Base-by-base conservation (phyloP, 2,113 vertebrate genomes). In the Odontophorus gujanensis region DNA sequence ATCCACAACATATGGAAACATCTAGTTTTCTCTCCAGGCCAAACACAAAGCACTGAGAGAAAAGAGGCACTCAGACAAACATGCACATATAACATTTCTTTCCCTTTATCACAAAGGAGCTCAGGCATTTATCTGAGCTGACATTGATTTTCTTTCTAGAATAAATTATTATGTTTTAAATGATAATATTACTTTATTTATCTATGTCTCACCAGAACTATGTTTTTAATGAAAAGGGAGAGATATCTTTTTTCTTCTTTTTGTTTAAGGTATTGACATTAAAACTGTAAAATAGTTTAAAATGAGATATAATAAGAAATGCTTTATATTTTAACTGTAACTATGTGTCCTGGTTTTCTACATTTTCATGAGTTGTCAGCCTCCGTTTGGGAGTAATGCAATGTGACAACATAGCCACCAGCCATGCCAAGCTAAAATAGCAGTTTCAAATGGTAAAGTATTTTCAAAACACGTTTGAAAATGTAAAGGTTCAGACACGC, bases 321-420 rank as follows among this genome's bases (percentile, higher is more conserved):
- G 5, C 6, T 85, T 76, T 66, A 17, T n/a, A 28, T 91, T 81
- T 93, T 21, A 26, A 9, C 16, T 2, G 19, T 92, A 20, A 45
- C 21, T 53, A 3, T 34, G 53, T 40, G 13, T 87, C 25, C 30
- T 19, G 63, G 18, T 66, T n/a, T 47, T 77, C 9, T 53, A 34
- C 11, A 17, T 53, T 45, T 90, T 48, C 0, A 0, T 51, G 14
- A 82, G 38, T 42, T 19, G 11, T 53, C 15, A 47, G 21, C 20
- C 45, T 91, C 63, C 63, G 57, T 83, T 89, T 85, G 87, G 8
- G 28, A 71, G 43, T 81, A 92, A 93, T 69, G n/a, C 20, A 87
- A 71, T 16, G 40, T 85, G 96, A 95, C 91, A 93, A 83, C 68
- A 80, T 53, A 80, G 88, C n/a, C 59, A 94, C 40, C 50, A 95